Percentiles rank a stretch among this genome's conserved stretches.
phyloP scores from a whole-genome alignment of 2,888 invertebrate genomes.

The Coelopa pilipes region DNA sequence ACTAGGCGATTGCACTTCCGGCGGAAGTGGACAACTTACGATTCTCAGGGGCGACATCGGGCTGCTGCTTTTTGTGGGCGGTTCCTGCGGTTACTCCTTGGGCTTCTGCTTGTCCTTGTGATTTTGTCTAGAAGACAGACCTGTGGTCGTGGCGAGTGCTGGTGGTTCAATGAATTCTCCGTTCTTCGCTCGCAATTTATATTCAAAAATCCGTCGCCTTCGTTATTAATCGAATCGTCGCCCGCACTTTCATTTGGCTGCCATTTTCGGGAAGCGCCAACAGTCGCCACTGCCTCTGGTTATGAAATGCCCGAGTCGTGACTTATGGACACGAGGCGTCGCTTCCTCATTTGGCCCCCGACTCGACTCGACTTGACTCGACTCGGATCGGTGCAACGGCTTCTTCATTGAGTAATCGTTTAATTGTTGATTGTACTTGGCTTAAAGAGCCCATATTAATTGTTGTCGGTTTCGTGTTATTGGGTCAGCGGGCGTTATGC shows the following conservation, averaged over 20 bases:
- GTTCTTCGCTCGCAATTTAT: constrained; percentile 24
- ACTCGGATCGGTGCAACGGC: background rate
- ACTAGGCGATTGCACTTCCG: background rate
- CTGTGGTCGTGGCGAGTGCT: background rate
- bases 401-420: background rate
- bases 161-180: constrained; percentile 21
- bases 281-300: no score
- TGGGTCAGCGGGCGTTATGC: no score
- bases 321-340: constrained; percentile 43
- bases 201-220: constrained; percentile 14
- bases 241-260: constrained; percentile 18
- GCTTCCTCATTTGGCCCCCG: background rate
- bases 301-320: constrained; percentile 44
- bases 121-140: background rate
- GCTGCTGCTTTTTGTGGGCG: no score
- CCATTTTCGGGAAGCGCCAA: constrained; percentile 27
- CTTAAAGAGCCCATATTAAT: no score
- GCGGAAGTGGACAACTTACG: constrained; percentile 46
- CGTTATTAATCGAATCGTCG: background rate
- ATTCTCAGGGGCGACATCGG: constrained; percentile 55
- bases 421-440: background rate
- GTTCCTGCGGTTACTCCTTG: no score
- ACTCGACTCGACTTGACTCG: background rate
- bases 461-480: no score
- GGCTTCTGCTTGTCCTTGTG: background rate